Percentiles rank a stretch among this genome's conserved stretches.
Conservation (phyloP, 2,888 invertebrate species). For the Platycheirus albimanus region DNA sequence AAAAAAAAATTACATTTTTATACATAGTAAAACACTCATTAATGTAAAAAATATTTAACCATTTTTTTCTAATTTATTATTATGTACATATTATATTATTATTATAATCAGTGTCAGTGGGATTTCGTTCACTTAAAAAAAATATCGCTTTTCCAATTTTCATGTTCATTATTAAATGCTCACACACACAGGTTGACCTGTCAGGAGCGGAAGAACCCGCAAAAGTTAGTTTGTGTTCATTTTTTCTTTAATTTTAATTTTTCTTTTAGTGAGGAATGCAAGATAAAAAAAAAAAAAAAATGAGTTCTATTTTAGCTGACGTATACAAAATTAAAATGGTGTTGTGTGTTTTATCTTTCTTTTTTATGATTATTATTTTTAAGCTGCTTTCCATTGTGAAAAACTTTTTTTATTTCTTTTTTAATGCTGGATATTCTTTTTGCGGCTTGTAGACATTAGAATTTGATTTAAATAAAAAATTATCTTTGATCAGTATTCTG, state of each 20-base stretch:
- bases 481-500: slow-evolving; percentile 15
- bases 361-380: slow-evolving; percentile 3
- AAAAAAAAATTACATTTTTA: slow-evolving; percentile 10
- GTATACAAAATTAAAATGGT: slow-evolving; percentile 38
- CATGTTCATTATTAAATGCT: slow-evolving; percentile 70
- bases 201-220: slow-evolving; percentile 82
- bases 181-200: slow-evolving; percentile 81
- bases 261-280: slow-evolving; percentile 33
- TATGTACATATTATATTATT: not conserved
- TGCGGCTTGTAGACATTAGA: slow-evolving; percentile 27
- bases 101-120: slow-evolving; percentile 36
- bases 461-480: not conserved
- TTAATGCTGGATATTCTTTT: slow-evolving; percentile 12
- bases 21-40: slow-evolving; percentile 45
- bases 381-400: slow-evolving; percentile 11
- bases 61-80: too few species aligned
- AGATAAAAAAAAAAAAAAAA: not conserved
- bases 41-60: slow-evolving; percentile 39
- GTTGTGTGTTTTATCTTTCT: slow-evolving; percentile 45
- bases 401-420: not conserved
- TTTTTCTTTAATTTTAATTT: slow-evolving; percentile 32
- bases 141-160: slow-evolving; percentile 74
- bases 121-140: slow-evolving; percentile 47
- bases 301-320: slow-evolving; percentile 35
- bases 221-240: slow-evolving; percentile 81